Base-by-base conservation (phyloP, 2,113 vertebrate genomes). In the Solenodon paradoxus region DNA sequence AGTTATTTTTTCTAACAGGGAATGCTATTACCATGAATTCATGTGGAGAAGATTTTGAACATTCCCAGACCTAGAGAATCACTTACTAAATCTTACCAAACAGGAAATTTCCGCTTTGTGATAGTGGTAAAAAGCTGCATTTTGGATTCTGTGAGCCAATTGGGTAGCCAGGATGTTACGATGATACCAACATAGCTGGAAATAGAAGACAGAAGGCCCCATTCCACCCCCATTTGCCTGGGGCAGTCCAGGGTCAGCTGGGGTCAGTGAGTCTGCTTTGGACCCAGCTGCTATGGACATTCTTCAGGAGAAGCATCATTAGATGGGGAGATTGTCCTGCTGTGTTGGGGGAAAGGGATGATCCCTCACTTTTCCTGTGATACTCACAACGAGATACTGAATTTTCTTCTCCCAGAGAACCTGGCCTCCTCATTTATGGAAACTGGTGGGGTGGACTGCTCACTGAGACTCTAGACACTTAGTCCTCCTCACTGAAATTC, bases 251-350 rank as follows among this genome's bases (percentile, higher is more conserved):
- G 11, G 24, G 17, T 19, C 19, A 15, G 17, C 7, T 64, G 32
- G 61, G 22, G 1, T 42, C n/a, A 28, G 10, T 22, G 35, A 38
- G 40, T 3, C 3, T 16, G 35, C 3, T 47, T 40, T 12, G 59
- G 53, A 13, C 3, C n/a, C n/a, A 10, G 47, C 16, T 38, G 0
- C 1, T 30, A 19, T 13, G 64, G 10, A 20, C 0, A 2, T 40
- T 47, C 30, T 93, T 80, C 9, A 57, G 38, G 79, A 45, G 24
- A 42, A 9, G 28, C 16, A 12, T 2, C 15, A 0, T 0, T 4
- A 7, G n/a, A 22, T 0, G 9, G 16, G 1, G 19, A 17, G 1
- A 20, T 26, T 35, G 28, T 57, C 35, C 30, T 32, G 8, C 9
- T 55, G 38, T 38, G n/a, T 28, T n/a, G 32, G 64, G 1, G 11